Base-by-base conservation (phyloP, 2,113 vertebrate species). In the Patagioenas fasciata region DNA sequence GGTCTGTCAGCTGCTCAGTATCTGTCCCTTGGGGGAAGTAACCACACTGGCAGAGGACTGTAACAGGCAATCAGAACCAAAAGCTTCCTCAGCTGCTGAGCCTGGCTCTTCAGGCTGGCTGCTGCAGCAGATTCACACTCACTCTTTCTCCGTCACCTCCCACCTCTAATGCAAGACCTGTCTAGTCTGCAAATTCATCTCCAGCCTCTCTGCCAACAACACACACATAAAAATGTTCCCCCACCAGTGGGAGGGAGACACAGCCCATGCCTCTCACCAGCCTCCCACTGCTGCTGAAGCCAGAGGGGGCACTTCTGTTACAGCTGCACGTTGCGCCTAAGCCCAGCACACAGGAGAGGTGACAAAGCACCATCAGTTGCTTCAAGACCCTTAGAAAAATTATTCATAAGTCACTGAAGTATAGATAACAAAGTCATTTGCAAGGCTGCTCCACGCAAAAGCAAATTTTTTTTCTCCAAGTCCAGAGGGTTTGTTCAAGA, bases 311-410 rank as follows among this genome's bases (percentile, higher is more conserved):
- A 36, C 54, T 18, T 15, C 31, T 36, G 1, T 8, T n/a, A 0
- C 2, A 2, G 2, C 11, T 13, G 44, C 24, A 1, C 4, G 0
- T 38, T n/a, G 8, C 0, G 3, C 34, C 50, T 34, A 17, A 36
- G 64, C 32, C 38, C 0, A n/a, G 28, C 32, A 5, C 23, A 15
- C 5, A 0, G 32, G 5, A 23, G 6, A 31, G 26, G 4, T 9
- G 32, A 53, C 4, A 17, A 38, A 40, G 42, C 32, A 23, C 20
- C 3, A 1, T 0, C 60, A 7, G 24, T 19, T 11, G 32, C 53
- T 26, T 28, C 6, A 0, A 51, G 50, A 54, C 31, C 5, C 79
- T 58, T 19, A 23, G 57, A n/a, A 84, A 94, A 84, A 13, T 2
- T 17, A 81, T 51, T 58, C 67, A 4, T 0, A 0, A 7, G 18